Evolutionary conservation across 2,888 invertebrate genomes (phyloP), one percentile per base, ranked within the genome.

Genomic region (Lordiphosa andalusiaca): DNA sequence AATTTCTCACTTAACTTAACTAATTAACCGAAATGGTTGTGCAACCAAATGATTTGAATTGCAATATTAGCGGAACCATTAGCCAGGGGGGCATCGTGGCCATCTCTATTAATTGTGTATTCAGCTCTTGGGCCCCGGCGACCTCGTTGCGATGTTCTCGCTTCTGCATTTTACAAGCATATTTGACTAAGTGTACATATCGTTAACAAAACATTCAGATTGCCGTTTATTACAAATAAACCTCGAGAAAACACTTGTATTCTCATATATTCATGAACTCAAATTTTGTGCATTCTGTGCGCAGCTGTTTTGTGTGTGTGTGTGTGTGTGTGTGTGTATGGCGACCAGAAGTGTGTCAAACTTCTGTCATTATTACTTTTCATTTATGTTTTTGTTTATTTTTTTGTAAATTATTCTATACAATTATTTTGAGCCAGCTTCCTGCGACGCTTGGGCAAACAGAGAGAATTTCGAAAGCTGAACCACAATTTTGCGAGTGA

Each of bases 231-330:
- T 39, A 64, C 64, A 63, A 63, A 63, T 63, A 63, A 63, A 63
- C 66, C 52, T 51, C 52, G 42, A 65, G 59, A 48, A 41, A 12
- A 38, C 12, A 30, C 10, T 37, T 51, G 49, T 47, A 47, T 46
- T 41, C 47, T 39, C 49, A 25, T 25, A 38, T 54, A 51, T 56
- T 57, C 41, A 54, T 39, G 53, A 60, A 55, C 46, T 53, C 47
- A 56, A 42, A 63, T 71, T 71, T 57, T 52, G 71, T 73, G 71
- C 58, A 77, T 61, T 73, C 72, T 63, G 57, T 33, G 38, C 12
- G 41, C 62, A 54, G 41, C 35, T 36, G n/a, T 5, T 25, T 48
- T 65, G 52, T 65, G 47, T 37, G 23, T 42, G 25, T 10, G 41
- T 51, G 40, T 50, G n/a, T n/a, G n/a, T 65, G 52, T 65, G 47